phyloP scores from a whole-genome alignment of 1,140 invertebrate genomes.

The Mamestra configurata region DNA sequence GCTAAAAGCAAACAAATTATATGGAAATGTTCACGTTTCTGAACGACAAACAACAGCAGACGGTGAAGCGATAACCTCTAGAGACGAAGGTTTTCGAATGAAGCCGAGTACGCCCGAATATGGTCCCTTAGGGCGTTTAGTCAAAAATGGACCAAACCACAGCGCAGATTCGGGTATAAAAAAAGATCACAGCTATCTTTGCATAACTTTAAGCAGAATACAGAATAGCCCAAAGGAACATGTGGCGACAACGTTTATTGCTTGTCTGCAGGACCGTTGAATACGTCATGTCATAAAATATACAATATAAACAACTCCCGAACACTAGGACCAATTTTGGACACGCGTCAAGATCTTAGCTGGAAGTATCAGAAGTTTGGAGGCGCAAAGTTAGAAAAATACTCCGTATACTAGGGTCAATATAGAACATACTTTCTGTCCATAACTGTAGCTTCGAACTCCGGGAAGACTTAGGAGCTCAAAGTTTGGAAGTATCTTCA shows the following conservation, averaged over 20 bases:
- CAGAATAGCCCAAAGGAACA: not conserved
- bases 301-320: not conserved
- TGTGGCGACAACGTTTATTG: not conserved
- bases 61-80: not conserved
- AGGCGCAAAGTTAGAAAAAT: not conserved
- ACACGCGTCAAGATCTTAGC: not conserved
- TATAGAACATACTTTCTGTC: not conserved
- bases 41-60: not conserved
- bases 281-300: not conserved
- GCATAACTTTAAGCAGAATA: not conserved
- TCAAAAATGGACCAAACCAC: not conserved
- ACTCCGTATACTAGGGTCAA: not conserved
- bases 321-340: not conserved
- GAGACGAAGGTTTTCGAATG: not conserved
- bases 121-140: too few relatives aligned
- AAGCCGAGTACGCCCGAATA: not conserved
- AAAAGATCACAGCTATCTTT: not conserved
- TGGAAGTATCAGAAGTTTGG: not conserved
- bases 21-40: not conserved
- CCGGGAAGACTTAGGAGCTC: not conserved
- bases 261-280: not conserved
- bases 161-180: not conserved
- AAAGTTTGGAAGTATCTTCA: slow-evolving; percentile 1
- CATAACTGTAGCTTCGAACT: not conserved
- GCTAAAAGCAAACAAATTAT: slow-evolving; percentile 17